These are phyloP conservation scores for Drosophila kanapiae DNA, from an alignment of 1,140 invertebrate species.

Conservation along the genomic window DNA sequence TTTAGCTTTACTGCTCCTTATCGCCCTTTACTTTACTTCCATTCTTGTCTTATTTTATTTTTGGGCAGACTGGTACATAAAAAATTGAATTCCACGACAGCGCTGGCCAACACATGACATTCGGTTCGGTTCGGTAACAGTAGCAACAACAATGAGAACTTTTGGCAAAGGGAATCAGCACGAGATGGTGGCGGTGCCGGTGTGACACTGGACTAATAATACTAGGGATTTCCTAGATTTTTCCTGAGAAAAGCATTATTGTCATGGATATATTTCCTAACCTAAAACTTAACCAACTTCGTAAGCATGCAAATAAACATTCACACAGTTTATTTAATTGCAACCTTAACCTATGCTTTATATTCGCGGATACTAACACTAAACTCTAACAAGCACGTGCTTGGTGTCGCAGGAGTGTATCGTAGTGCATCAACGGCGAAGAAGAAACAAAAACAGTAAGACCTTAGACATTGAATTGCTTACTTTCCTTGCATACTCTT, in stretches of 20 bases:
- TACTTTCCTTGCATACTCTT: background rate
- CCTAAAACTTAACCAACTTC: too few species aligned
- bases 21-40: constrained; percentile 14
- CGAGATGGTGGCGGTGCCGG: background rate
- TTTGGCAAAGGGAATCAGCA: background rate
- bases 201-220: background rate
- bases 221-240: rapidly evolving
- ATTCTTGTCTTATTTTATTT: constrained; percentile 18
- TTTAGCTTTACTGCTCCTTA: constrained; percentile 2
- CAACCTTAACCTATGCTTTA: too few species aligned
- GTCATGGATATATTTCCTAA: background rate
- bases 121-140: constrained; percentile 22
- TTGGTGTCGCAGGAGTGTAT: too few species aligned
- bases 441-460: too few species aligned
- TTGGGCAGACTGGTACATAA: constrained; percentile 26
- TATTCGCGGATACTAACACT: too few species aligned
- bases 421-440: too few species aligned
- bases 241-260: background rate
- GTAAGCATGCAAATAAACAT: too few species aligned
- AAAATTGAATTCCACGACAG: constrained; percentile 58
- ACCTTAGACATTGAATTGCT: background rate
- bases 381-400: too few species aligned
- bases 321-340: too few species aligned
- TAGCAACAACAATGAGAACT: constrained; percentile 35
- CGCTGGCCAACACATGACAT: constrained; percentile 63